Evolutionary conservation across 2,797 vertebrate species (phyloP).

Genomic region (Pangasius krempfi): DNA sequence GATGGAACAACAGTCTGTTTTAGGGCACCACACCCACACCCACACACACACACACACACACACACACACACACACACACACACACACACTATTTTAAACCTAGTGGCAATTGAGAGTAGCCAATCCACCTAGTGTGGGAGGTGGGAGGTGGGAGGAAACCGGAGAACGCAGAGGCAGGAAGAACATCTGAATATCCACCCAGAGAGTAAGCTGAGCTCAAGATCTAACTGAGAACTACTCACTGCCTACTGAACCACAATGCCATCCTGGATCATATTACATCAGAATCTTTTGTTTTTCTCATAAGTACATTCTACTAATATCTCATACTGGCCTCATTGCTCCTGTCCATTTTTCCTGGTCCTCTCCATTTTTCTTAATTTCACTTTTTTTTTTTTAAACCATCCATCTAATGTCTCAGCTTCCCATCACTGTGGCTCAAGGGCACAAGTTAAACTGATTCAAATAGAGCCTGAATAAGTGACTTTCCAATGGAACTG

Average conservation of each 20-base stretch:
- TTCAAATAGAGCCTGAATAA: slow-evolving; percentile 34
- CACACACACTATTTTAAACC: neutral
- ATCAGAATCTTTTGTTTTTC: slow-evolving; percentile 9
- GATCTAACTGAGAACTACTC: neutral
- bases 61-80: neutral
- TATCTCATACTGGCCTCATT: neutral
- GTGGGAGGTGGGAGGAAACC: neutral
- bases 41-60: neutral
- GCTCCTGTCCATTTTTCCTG: neutral
- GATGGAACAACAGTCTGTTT: neutral
- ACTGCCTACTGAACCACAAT: neutral
- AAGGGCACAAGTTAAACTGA: slow-evolving; percentile 39
- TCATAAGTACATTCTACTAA: neutral
- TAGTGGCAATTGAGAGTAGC: neutral
- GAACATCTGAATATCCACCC: neutral
- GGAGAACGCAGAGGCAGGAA: neutral
- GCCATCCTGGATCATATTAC: neutral
- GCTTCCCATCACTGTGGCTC: neutral
- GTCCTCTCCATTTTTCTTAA: neutral
- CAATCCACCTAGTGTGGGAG: too few relatives aligned
- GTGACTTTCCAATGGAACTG: slow-evolving; percentile 9
- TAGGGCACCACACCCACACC: neutral
- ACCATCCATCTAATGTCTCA: slow-evolving; percentile 6
- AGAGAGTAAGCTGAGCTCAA: neutral
- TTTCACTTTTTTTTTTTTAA: neutral